Percentiles rank a stretch among this genome's conserved stretches.
phyloP scores from a whole-genome alignment of 2,888 invertebrate species.

The Homarus gammarus region DNA sequence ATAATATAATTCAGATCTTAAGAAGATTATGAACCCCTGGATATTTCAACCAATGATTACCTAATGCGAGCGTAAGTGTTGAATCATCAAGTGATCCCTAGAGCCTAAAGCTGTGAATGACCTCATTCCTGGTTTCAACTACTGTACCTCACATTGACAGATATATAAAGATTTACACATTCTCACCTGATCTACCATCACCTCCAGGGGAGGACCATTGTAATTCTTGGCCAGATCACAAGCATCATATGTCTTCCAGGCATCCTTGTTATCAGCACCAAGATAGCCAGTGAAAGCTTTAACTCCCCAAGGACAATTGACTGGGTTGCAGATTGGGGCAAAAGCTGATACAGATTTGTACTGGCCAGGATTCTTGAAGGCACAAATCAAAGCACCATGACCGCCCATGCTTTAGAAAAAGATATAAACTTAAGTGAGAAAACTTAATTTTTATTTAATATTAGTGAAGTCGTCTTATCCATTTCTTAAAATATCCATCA shows the following conservation, averaged over 20 bases:
- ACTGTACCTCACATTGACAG: too few relatives aligned
- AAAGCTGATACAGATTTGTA: constrained; percentile 94
- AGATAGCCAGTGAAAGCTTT: constrained; percentile 90
- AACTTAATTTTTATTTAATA: too few relatives aligned
- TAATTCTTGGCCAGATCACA: constrained; percentile 89
- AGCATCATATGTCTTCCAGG: constrained; percentile 94
- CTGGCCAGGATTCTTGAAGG: constrained; percentile 92
- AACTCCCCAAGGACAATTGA: constrained; percentile 89
- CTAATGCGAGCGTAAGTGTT: too few relatives aligned
- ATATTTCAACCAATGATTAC: too few relatives aligned
- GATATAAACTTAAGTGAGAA: background rate
- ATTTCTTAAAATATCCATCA: too few relatives aligned
- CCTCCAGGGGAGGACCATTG: constrained; percentile 88
- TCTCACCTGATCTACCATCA: constrained; percentile 93
- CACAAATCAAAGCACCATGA: constrained; percentile 95
- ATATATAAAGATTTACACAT: background rate
- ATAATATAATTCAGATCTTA: too few relatives aligned
- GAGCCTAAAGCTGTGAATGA: too few relatives aligned
- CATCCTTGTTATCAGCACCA: constrained; percentile 83
- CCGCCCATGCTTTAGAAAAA: constrained; percentile 90
- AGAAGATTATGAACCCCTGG: too few relatives aligned
- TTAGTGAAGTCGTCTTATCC: too few relatives aligned
- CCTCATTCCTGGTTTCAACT: too few relatives aligned
- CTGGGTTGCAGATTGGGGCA: constrained; percentile 95
- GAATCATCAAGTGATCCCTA: too few relatives aligned